Evolutionary conservation across 2,113 vertebrate species (phyloP), one percentile per base, ranked within the genome.

Genomic region (Antechinus stuartii): DNA sequence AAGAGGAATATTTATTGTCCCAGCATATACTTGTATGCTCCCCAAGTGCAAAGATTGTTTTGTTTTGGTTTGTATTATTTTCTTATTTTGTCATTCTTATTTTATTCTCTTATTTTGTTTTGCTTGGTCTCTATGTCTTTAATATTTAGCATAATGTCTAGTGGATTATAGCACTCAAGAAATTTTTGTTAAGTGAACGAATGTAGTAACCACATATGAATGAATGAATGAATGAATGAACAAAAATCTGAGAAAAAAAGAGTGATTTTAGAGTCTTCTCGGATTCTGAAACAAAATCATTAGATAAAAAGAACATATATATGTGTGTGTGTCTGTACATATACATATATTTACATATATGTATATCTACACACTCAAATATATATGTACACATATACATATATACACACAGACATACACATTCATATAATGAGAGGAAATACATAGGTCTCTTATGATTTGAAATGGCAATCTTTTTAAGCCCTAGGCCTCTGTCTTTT

Each of bases 401-500:
- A 52, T 10, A 52, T 52, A 10, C 50, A 52, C 50, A 50, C 50
- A 50, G 4, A 50, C 50, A 52, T 52, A 52, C 50, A 47, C 47
- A 46, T 2, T 19, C 54, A 24, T 54, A 47, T 49, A 35, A n/a
- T 52, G 6, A 94, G 35, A 68, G 30, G 57, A 92, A 54, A 91
- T 22, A 10, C 76, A 8, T 50, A 53, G 26, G 10, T 68, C 47
- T 24, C 2, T 52, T 55, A 89, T 93, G 47, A 61, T 27, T 76
- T 54, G 89, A 94, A 42, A 93, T 68, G 49, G 50, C 23, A 76
- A 57, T 24, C 57, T 92, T 94, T 96, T 27, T 94, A 8, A 61
- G 52, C 23, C 19, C 42, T 30, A 89, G 95, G 42, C 53, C 19
- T 8, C 9, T 89, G 49, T 90, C 26, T 94, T 22, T 89, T 89